A percentile compares a stretch with the other conserved stretches of the same genome.
Conservation (phyloP, 2,113 vertebrate genomes). For the Rhea pennata region DNA sequence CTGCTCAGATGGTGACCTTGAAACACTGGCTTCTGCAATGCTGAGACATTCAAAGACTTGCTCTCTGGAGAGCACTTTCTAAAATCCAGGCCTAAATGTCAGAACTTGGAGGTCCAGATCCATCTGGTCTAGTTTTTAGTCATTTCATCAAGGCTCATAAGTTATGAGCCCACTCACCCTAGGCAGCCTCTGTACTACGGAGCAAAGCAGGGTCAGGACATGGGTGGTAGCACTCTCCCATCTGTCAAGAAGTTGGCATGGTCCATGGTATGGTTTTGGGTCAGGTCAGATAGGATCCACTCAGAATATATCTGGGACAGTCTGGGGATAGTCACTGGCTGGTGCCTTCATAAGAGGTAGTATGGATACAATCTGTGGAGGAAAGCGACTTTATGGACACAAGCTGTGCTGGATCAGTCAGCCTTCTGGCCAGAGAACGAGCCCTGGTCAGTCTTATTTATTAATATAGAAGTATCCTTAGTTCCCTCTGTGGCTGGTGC, state of each 20-base stretch:
- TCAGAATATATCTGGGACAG: not conserved
- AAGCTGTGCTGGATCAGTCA: not conserved
- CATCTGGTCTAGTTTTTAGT: not conserved
- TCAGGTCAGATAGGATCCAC: not conserved
- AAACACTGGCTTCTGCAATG: not conserved
- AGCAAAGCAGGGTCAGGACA: not conserved
- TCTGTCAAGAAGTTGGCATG: rapidly evolving
- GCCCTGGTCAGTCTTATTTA: not conserved
- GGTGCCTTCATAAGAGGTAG: not conserved
- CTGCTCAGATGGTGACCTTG: not conserved
- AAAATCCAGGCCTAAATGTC: not conserved
- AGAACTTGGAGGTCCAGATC: not conserved
- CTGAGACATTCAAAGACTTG: rapidly evolving
- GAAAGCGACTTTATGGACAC: not conserved
- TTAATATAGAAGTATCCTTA: rapidly evolving
- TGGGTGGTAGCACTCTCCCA: not conserved
- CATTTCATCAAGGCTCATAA: rapidly evolving
- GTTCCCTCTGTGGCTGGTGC: not conserved
- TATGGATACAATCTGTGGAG: not conserved
- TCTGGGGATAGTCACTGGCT: not conserved
- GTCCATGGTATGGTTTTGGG: not conserved
- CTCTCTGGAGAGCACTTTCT: not conserved
- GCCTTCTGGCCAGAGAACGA: not conserved
- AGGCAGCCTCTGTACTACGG: rapidly evolving
- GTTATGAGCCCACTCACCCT: not conserved